These are phyloP conservation scores for Lithophane leautieri DNA, from an alignment of 2,888 invertebrate genomes.

Conservation along the genomic window DNA sequence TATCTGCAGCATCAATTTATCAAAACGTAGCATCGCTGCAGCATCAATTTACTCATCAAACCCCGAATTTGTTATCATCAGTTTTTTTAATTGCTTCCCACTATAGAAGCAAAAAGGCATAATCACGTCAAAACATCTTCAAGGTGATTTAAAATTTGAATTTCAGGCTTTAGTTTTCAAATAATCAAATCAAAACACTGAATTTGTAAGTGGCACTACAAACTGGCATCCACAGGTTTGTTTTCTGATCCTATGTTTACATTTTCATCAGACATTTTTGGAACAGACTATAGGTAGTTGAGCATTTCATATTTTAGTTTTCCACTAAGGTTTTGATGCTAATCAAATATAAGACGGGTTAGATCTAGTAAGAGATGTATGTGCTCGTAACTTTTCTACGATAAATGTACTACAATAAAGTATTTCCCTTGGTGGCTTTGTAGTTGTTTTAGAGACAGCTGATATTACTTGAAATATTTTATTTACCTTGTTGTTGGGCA, in stretches of 20 bases:
- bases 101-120: no score
- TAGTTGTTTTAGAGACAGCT: slow-evolving; percentile 12
- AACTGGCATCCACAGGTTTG: neutral
- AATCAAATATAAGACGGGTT: slow-evolving; percentile 38
- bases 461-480: slow-evolving; percentile 16
- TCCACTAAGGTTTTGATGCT: slow-evolving; percentile 30
- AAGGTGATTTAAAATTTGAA: neutral
- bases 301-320: slow-evolving; percentile 17
- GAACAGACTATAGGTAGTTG: neutral
- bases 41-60: no score
- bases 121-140: neutral
- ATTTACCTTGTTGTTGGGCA: slow-evolving; percentile 12
- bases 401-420: slow-evolving; percentile 46
- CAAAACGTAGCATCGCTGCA: no score
- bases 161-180: neutral
- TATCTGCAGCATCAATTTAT: no score
- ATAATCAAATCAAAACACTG: neutral
- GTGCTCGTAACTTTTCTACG: slow-evolving; percentile 31
- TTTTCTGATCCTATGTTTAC: neutral
- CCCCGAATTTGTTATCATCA: no score
- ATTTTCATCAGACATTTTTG: neutral
- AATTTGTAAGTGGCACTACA: neutral
- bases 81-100: no score
- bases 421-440: slow-evolving; percentile 27
- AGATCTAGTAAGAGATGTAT: slow-evolving; percentile 30